Percentiles rank a stretch among this genome's conserved stretches.
Conservation (phyloP, 2,113 vertebrate genomes). For the Percopsis transmontana region DNA sequence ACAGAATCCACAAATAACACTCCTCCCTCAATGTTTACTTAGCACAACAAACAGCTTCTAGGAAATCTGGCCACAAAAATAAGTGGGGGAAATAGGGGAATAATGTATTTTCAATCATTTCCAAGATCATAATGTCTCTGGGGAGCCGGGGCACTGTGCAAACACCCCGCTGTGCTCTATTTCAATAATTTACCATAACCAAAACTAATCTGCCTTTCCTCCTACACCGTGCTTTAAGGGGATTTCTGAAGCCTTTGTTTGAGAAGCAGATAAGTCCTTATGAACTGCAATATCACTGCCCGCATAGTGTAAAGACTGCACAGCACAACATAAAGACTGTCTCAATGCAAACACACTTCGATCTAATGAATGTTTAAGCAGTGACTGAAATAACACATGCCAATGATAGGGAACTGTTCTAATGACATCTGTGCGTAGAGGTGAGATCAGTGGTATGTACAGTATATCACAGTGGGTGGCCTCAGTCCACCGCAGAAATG, state of each 20-base stretch:
- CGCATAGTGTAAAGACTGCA: conserved; percentile 28
- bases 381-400: neutral
- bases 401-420: neutral
- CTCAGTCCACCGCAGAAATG: neutral
- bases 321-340: conserved; percentile 12
- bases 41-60: conserved; percentile 44
- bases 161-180: conserved; percentile 51
- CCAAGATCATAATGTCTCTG: conserved; percentile 47
- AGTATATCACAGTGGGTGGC: too few relatives aligned
- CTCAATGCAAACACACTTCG: conserved; percentile 16
- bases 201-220: conserved; percentile 38
- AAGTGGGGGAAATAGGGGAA: conserved; percentile 21
- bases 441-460: neutral
- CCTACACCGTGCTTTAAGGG: conserved; percentile 44
- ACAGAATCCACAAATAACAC: conserved; percentile 20
- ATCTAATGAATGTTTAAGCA: conserved; percentile 12
- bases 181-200: conserved; percentile 65
- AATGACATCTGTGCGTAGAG: neutral
- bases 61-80: conserved; percentile 26
- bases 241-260: conserved; percentile 54
- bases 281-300: conserved; percentile 34
- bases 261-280: conserved; percentile 51
- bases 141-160: conserved; percentile 35
- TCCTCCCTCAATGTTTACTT: conserved; percentile 33
- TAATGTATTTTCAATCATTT: conserved; percentile 37